Base-by-base conservation (phyloP, 2,797 vertebrate genomes). In the Myotis daubentonii region DNA sequence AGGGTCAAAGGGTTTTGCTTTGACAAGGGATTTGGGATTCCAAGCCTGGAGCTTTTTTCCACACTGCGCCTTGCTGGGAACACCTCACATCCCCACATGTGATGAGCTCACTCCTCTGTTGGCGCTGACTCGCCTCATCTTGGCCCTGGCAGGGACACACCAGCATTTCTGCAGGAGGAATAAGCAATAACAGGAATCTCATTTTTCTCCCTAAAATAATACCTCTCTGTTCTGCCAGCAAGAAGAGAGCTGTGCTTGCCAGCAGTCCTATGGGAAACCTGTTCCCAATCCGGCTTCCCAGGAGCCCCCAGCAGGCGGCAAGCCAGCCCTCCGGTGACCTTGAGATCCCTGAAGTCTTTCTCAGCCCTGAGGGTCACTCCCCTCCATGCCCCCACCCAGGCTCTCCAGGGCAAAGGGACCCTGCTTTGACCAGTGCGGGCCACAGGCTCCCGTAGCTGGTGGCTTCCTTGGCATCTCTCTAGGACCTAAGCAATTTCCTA, bases 171-270 rank as follows among this genome's bases (percentile, higher is more conserved):
- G 94, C 93, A 94, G 94, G 96, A 97, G 95, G 94, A 96, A 96
- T 95, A 96, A 94, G 97, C 96, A 97, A 97, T 97, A 96, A 97
- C 92, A 93, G 86, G 89, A 72, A 96, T 93, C 95, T 97, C 89
- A 93, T 97, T 98, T 98, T 98, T 97, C 97, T 97, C 91, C 85
- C 96, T 96, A 98, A 98, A 98, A 97, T 97, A 97, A 96, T 94
- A 94, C 93, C 75, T 13, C 90, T 97, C 53, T 91, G 91, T 96
- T 75, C 95, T 89, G 95, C 95, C 96, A 97, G 55, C 49, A 83
- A 82, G 82, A 81, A 1, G 79, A 87, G 96, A 97, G 97, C 91
- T 15, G 76, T 62, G 93, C 47, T 78, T 76, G 95, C 95, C 96
- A 97, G 91, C 68, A 72, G 95, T 72, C 60, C 65, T 88, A 86